Evolutionary conservation across 37 sponge, comb jelly and placozoan species (phyloP), one percentile per base, ranked within the genome.

Genomic region (Cliona cf. orientalis): DNA sequence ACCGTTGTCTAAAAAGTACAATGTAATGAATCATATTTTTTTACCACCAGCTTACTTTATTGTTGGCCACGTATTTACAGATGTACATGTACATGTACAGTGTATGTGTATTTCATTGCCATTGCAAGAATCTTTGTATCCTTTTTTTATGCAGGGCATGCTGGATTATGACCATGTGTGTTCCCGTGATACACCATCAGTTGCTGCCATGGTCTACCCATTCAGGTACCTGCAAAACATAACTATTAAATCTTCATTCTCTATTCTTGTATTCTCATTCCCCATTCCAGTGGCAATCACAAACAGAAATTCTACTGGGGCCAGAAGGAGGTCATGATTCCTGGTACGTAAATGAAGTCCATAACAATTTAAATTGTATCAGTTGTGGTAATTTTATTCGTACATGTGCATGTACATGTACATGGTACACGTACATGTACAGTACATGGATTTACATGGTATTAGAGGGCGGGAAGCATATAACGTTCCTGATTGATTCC

Each of bases 301-400:
- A 95, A 93, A 56, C 96, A 95, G 83, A 90, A 90, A 64, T 93
- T 97, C 80, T 97, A 97, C 85, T 97, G 93, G 91, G 98, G 98
- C 32, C 74, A 66, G 58, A 95, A 95, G 59, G 98, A 97, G 83
- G 91, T 97, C 43, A 78, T 95, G 73, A 76, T 97, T 2, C 98
- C 98, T 36, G 87, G 95, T 92, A 40, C 75, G 86, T 23, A 1
- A 61, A 5, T 41, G 41, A 29, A 56, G n/a, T 26, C 45, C 39
- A 66, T 66, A 11, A 42, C 5, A 69, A 40, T 35, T 44, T 25
- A 23, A 36, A 35, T 39, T 59, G 28, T 3, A 9, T 59, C 23
- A 61, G 6, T 7, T 37, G 23, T 35, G 2, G 2, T 29, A n/a
- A n/a, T n/a, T n/a, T n/a, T n/a, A n/a, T n/a, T n/a, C n/a, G n/a